Percentiles rank a stretch among this genome's conserved stretches.
Conservation (phyloP, 2,888 invertebrate genomes). For the Conus canariensis region DNA sequence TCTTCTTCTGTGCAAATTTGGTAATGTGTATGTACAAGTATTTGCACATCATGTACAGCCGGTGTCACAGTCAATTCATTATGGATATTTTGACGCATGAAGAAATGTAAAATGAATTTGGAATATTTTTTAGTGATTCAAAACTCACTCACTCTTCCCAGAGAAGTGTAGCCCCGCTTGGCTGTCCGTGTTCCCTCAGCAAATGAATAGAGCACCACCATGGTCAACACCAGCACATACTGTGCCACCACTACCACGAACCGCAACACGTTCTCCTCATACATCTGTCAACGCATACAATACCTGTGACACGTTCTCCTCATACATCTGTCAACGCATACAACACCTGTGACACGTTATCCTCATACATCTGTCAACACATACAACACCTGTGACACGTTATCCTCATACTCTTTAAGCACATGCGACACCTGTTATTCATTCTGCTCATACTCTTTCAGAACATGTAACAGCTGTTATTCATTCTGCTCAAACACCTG, state of each 20-base stretch:
- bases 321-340: background rate
- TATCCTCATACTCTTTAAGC: background rate
- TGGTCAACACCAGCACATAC: background rate
- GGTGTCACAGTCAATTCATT: no score
- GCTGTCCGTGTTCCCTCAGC: background rate
- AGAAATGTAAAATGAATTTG: no score
- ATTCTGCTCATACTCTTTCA: no score
- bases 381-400: constrained; percentile 18
- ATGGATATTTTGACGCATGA: no score
- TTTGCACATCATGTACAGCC: no score
- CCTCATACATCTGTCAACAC: background rate
- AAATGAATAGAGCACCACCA: constrained; percentile 40
- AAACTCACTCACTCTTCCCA: constrained; percentile 21
- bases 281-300: constrained; percentile 13
- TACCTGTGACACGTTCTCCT: background rate
- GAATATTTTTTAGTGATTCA: no score
- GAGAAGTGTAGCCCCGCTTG: constrained; percentile 15
- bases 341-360: background rate
- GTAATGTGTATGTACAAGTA: no score
- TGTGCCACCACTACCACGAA: constrained; percentile 21
- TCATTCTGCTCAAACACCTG: no score
- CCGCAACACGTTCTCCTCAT: constrained; percentile 20
- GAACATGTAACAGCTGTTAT: no score
- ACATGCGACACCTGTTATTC: background rate
- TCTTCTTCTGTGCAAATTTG: no score